phyloP scores from a whole-genome alignment of 2,888 invertebrate genomes.

The Drosophila subsilvestris region DNA sequence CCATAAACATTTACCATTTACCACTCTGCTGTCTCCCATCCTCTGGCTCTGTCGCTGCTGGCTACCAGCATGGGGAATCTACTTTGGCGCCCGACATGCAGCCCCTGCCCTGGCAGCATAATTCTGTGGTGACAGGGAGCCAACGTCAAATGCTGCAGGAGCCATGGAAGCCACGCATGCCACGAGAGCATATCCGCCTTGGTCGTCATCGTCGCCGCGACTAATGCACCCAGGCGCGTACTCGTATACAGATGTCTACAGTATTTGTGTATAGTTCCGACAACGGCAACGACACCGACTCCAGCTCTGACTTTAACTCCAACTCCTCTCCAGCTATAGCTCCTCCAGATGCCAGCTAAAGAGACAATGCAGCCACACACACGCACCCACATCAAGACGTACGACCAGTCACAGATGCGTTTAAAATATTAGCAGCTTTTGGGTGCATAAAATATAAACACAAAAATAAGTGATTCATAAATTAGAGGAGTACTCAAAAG shows the following conservation, averaged over 20 bases:
- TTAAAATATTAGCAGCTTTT: neutral
- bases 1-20: conserved; percentile 74
- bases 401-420: neutral
- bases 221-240: conserved; percentile 45
- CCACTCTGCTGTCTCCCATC: conserved; percentile 42
- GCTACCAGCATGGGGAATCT: neutral
- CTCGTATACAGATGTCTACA: conserved; percentile 37
- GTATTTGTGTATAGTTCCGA: conserved; percentile 26
- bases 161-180: conserved; percentile 1
- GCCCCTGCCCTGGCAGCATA: conserved; percentile 20
- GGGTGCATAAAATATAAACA: no score
- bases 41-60: conserved; percentile 18
- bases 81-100: neutral
- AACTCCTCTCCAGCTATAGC: conserved; percentile 32
- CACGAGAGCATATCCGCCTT: conserved; percentile 25
- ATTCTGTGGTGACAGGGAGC: conserved; percentile 36
- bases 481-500: no score
- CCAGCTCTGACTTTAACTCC: conserved; percentile 16
- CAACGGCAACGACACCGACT: conserved; percentile 9
- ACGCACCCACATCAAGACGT: conserved; percentile 10
- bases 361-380: conserved; percentile 58
- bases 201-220: conserved; percentile 36
- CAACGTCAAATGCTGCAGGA: conserved; percentile 6
- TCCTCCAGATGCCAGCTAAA: conserved; percentile 43
- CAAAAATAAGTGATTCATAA: no score